Evolutionary conservation across 2,888 invertebrate genomes (phyloP), one percentile per base, ranked within the genome.

Genomic region (Torymus texanus): DNA sequence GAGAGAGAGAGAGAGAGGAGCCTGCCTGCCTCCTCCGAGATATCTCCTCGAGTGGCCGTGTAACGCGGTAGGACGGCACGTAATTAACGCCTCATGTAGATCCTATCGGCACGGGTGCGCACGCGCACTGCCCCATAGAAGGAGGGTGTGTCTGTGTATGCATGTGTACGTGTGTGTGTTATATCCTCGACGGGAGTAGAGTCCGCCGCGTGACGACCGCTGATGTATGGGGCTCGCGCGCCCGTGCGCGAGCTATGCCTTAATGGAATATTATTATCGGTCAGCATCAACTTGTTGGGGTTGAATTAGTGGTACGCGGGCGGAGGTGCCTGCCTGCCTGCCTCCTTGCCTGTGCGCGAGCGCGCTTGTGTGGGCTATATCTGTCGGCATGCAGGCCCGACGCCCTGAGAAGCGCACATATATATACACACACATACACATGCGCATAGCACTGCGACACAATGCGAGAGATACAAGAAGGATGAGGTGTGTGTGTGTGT

Each of bases 71-170:
- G 88, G 85, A 87, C 84, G 87, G 85, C 86, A 84, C 88, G 89
- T 89, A 90, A 89, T 89, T 89, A 90, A 89, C 89, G 89, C 89
- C 89, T 88, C 89, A 84, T 89, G 89, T 88, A 88, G 88, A 90
- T 90, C 84, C 81, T 88, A 89, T 89, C 89, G 85, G 83, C 82
- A 83, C 78, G 83, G 83, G 85, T 41, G 41, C 41, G 41, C 41
- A 41, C 8, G 41, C 41, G 41, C 41, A 41, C 29, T 29, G 29
- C 29, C 29, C 29, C 29, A 29, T 29, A 29, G 8, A 41, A 41
- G 41, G 41, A 5, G 5, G 41, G 41, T 41, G 41, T 29, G 29
- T 29, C 29, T 29, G 29, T 29, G 29, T 29, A 8, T 29, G 29
- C 8, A 8, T 41, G 41, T 21, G 29, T 41, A 8, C 8, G 41